Evolutionary conservation across 1,140 invertebrate species (phyloP).

Genomic region (Gryllus bimaculatus): DNA sequence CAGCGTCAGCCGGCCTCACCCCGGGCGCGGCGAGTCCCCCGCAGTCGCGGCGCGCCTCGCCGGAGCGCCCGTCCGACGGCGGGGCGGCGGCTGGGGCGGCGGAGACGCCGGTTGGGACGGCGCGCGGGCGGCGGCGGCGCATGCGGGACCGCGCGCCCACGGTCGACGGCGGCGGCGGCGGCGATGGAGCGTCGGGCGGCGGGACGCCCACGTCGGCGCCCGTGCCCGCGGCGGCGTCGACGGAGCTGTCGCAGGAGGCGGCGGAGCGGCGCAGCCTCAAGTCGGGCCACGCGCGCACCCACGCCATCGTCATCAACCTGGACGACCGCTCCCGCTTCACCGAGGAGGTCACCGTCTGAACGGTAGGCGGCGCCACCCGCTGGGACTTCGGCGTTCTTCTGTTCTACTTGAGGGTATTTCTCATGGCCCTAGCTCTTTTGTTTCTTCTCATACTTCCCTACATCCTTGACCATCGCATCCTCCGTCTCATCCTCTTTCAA

Average conservation of each 20-base stretch:
- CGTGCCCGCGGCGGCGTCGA: too few relatives aligned
- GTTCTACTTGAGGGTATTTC: background rate
- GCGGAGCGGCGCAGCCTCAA: slow-evolving; percentile 7
- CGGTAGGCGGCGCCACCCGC: too few relatives aligned
- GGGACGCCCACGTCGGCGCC: background rate
- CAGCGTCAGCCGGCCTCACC: background rate
- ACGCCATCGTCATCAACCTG: slow-evolving; percentile 64
- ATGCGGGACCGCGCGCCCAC: background rate
- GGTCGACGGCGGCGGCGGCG: too few relatives aligned
- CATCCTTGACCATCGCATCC: too few relatives aligned
- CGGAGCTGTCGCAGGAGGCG: background rate
- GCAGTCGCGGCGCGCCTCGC: background rate
- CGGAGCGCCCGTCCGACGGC: background rate
- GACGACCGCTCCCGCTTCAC: slow-evolving; percentile 70
- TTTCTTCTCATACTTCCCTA: background rate
- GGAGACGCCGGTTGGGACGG: too few relatives aligned
- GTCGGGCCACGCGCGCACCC: slow-evolving; percentile 34
- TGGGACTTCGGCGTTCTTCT: background rate
- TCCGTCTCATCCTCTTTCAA: too few relatives aligned
- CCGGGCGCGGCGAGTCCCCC: background rate
- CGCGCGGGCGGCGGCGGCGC: too few relatives aligned
- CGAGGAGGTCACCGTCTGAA: slow-evolving; percentile 67
- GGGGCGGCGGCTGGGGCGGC: background rate
- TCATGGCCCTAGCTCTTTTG: background rate
- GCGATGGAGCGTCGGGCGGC: too few relatives aligned